Conservation (phyloP, 2,113 vertebrate species). For the Chitala chitala region DNA sequence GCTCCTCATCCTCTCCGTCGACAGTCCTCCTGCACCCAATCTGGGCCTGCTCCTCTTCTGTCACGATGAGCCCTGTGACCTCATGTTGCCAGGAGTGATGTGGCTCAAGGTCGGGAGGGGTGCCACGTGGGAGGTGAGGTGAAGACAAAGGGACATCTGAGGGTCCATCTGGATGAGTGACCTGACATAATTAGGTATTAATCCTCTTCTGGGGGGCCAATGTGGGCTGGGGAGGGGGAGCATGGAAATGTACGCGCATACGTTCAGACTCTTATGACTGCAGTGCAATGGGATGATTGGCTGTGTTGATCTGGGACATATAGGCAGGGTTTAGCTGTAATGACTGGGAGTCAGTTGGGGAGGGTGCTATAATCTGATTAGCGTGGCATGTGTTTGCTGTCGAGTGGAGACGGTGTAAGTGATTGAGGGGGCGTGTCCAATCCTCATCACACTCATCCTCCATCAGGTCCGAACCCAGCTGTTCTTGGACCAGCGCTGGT, state of each 20-base stretch:
- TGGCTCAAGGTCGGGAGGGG: slow-evolving; percentile 90
- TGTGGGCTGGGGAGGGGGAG: slow-evolving; percentile 6
- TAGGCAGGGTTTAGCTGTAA: slow-evolving; percentile 1
- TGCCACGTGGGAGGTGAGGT: slow-evolving; percentile 82
- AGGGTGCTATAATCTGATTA: slow-evolving; percentile 86
- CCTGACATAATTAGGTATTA: slow-evolving; percentile 98
- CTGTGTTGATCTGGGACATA: slow-evolving; percentile 54
- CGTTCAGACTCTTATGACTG: slow-evolving; percentile 75
- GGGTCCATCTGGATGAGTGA: slow-evolving; percentile 99
- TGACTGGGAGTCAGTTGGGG: slow-evolving; percentile 46
- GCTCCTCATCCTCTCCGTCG: slow-evolving; percentile 48
- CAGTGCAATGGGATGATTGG: slow-evolving; percentile 68
- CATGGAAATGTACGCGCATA: slow-evolving; percentile 72
- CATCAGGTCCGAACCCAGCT: slow-evolving; percentile 59
- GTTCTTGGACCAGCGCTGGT: slow-evolving; percentile 44
- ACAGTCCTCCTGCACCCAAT: slow-evolving; percentile 69
- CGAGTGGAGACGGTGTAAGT: slow-evolving; percentile 65
- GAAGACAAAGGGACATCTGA: slow-evolving; percentile 87
- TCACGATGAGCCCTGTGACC: slow-evolving; percentile 72
- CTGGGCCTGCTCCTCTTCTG: slow-evolving; percentile 68
- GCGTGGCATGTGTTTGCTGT: slow-evolving; percentile 79
- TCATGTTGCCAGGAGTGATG: slow-evolving; percentile 87
- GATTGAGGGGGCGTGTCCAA: slow-evolving; percentile 66
- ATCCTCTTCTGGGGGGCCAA: slow-evolving; percentile 84
- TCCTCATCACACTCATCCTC: slow-evolving; percentile 49